Base-by-base conservation (phyloP, 2,888 invertebrate genomes). In the Schizotus pectinicornis region DNA sequence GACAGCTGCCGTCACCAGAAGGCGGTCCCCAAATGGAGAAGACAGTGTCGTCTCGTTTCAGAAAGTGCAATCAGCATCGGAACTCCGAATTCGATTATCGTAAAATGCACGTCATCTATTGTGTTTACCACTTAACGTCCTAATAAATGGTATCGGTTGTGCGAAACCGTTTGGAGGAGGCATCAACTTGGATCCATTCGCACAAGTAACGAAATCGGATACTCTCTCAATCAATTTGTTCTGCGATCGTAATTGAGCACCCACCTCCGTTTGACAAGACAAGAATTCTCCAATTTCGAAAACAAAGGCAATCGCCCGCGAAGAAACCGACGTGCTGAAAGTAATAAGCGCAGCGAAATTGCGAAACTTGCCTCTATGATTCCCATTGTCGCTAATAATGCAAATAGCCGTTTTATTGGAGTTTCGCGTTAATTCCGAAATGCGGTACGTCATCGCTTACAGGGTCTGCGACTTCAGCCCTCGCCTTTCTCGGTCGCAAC, bases 201-300 rank as follows among this genome's bases (percentile, higher is more conserved):
- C 35, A 9, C 33, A 47, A 14, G 37, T 36, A 48, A 46, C 13
- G 46, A 48, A 48, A 41, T 39, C 39, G 33, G 41, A 50, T 41
- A 50, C 50, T 48, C 22, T 47, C 47, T 6, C 31, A 48, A 48
- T 48, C 48, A 48, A 48, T 48, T 48, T 37, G 50, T 47, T 47
- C 8, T 35, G 9, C 46, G 12, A 34, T 46, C 35, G 46, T 46
- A 8, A 46, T 39, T 22, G 39, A 37, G 49, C 33, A 50, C 13
- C 34, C 13, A 35, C 50, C 38, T 30, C 32, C 48, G 48, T 48
- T 42, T 47, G 36, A 35, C 36, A 36, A 47, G 36, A 35, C 36
- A 36, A 47, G 22, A 22, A 22, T 22, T 22, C 47, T 50, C 14
- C 50, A 50, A 50, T 50, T 50, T 50, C 34, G 22, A 50, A 50